Base-by-base conservation (phyloP, 1,140 invertebrate species). In the Choristoneura fumiferana region DNA sequence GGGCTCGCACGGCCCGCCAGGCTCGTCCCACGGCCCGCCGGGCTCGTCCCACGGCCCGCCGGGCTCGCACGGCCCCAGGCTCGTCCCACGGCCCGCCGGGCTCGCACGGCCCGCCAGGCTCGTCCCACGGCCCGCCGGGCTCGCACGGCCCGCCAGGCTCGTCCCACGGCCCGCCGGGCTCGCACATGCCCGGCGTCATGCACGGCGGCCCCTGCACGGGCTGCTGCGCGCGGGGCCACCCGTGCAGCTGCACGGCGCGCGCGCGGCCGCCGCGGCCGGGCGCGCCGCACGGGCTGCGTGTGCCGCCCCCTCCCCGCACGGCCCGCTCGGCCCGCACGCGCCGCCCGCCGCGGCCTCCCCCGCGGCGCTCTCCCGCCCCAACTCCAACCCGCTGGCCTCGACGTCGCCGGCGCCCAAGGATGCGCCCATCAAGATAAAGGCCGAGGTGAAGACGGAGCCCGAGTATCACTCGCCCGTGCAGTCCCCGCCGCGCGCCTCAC, bases 381-480 rank as follows among this genome's bases (percentile, higher is more conserved):
- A 57, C 54, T 9, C 56, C 59, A 1, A 9, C 55, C 65, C n/a
- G n/a, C n/a, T n/a, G n/a, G n/a, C n/a, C n/a, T n/a, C 0, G 33
- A 67, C 56, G 29, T 52, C 39, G 54, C 58, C 39, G 36, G 64
- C 65, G 4, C 54, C 53, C 4, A 58, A 54, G 9, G 78, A 79
- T 14, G 61, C 62, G 1, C 71, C 73, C 4, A 63, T 82, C 22
- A 76, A 73, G 22, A 85, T 86, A 37, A 86, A 89, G 54, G 76
- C 82, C 1, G 78, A 86, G 53, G 76, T 83, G 8, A 86, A 87
- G 61, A 83, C 83, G 0, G 82, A 86, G 49, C 83, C 81, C 4
- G 78, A 84, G 52, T 87, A 85, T 33, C 72, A 77, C 5, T 78
- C 76, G 0, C 83, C 81, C 4, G 78, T 81, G 54, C 86, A 85